Conservation (phyloP, 2,888 invertebrate species). For the Acanthoscelides obtectus region DNA sequence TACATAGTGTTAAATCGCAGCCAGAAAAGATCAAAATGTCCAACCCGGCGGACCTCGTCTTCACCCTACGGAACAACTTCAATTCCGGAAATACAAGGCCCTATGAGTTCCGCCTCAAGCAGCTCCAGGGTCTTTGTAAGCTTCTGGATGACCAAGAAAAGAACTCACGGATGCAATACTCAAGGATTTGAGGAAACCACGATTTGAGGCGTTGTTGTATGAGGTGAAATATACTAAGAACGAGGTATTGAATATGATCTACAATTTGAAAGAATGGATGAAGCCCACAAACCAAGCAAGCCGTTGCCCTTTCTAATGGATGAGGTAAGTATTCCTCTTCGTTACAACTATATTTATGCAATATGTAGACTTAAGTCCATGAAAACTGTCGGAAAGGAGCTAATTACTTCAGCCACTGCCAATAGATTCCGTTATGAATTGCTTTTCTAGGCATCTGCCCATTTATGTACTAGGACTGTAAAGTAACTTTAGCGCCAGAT, state of each 20-base stretch:
- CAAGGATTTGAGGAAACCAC: slow-evolving; percentile 73
- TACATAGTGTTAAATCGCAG: background rate
- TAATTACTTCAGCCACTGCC: no score
- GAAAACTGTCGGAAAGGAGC: no score
- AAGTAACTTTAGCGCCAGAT: no score
- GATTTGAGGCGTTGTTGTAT: slow-evolving; percentile 71
- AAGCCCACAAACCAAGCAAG: slow-evolving; percentile 67
- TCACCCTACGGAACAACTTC: slow-evolving; percentile 68
- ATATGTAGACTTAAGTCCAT: no score
- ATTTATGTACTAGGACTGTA: no score
- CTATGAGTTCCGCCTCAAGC: slow-evolving; percentile 74
- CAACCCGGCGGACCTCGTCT: slow-evolving; percentile 55
- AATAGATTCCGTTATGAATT: no score
- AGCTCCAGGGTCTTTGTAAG: slow-evolving; percentile 67
- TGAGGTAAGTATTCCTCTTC: slow-evolving; percentile 43
- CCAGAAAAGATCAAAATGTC: background rate
- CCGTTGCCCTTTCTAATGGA: slow-evolving; percentile 68
- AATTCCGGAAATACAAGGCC: slow-evolving; percentile 75
- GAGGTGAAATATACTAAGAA: slow-evolving; percentile 74
- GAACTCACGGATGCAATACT: slow-evolving; percentile 69
- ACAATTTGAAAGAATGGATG: slow-evolving; percentile 73
- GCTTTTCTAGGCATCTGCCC: no score
- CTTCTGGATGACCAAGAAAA: slow-evolving; percentile 76
- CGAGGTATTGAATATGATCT: slow-evolving; percentile 67
- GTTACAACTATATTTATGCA: no score